Evolutionary conservation across 2,888 invertebrate species (phyloP).

Genomic region (Trichopoda pennipes): DNA sequence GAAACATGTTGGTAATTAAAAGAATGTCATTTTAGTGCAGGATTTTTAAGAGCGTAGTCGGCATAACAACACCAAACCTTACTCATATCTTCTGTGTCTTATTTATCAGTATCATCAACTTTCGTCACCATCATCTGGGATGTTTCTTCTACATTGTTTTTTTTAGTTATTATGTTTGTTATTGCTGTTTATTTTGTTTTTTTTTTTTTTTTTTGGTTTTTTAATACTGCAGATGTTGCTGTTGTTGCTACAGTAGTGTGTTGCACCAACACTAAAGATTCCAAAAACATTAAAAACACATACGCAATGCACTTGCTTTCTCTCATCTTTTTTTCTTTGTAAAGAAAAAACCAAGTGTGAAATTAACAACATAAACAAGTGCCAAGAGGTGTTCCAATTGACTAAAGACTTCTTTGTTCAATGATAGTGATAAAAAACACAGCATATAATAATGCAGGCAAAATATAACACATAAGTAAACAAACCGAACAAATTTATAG

Average conservation of each 20-base stretch:
- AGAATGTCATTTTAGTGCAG: constrained; percentile 59
- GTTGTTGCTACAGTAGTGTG: constrained; percentile 31
- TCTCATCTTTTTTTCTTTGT: neutral
- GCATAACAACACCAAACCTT: neutral
- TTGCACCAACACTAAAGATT: constrained; percentile 28
- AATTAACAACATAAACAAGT: constrained; percentile 68
- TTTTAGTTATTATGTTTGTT: constrained; percentile 48
- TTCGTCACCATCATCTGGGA: constrained; percentile 44
- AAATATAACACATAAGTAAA: neutral
- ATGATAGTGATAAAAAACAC: constrained; percentile 35
- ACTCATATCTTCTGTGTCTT: constrained; percentile 12
- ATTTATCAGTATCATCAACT: constrained; percentile 29
- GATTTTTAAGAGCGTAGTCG: constrained; percentile 51
- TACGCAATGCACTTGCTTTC: neutral
- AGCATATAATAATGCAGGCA: neutral
- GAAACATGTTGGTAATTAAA: constrained; percentile 66
- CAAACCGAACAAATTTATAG: neutral
- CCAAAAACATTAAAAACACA: constrained; percentile 37
- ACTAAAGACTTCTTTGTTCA: constrained; percentile 51
- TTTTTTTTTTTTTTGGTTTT: no score
- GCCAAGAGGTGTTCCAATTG: constrained; percentile 64
- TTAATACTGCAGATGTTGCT: constrained; percentile 37
- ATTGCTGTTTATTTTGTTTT: constrained; percentile 13
- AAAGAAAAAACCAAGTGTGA: constrained; percentile 65
- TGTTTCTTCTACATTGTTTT: constrained; percentile 17